phyloP scores from a whole-genome alignment of 2,888 invertebrate species.

The Aspidapion aeneum region DNA sequence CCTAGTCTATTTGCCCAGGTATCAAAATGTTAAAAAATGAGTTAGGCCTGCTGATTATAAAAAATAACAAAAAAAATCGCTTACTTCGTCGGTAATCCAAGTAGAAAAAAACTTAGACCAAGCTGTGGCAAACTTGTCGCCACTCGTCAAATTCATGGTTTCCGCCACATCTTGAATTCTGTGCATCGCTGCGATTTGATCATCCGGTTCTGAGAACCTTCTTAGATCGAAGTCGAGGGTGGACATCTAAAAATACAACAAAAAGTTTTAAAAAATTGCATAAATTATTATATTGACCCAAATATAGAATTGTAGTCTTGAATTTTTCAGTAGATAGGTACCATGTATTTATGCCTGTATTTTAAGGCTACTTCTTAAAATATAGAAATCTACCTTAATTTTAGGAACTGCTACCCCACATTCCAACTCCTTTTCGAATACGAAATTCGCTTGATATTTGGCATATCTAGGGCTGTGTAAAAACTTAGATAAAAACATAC shows the following conservation, averaged over 20 bases:
- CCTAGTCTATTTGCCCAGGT: too few relatives aligned
- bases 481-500: constrained; percentile 63
- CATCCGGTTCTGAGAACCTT: constrained; percentile 57
- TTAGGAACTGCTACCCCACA: constrained; percentile 61
- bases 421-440: constrained; percentile 55
- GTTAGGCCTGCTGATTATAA: too few relatives aligned
- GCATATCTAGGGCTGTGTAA: constrained; percentile 66
- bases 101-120: constrained; percentile 71
- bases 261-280: too few relatives aligned
- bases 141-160: constrained; percentile 56
- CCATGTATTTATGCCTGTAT: too few relatives aligned
- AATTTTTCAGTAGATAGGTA: too few relatives aligned
- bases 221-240: constrained; percentile 62
- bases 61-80: too few relatives aligned
- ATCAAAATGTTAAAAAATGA: too few relatives aligned
- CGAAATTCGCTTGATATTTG: constrained; percentile 64
- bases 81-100: constrained; percentile 74
- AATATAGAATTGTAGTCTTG: too few relatives aligned
- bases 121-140: constrained; percentile 60
- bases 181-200: constrained; percentile 75
- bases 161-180: constrained; percentile 55
- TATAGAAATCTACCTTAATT: constrained; percentile 54
- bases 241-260: constrained; percentile 48
- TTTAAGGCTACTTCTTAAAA: too few relatives aligned
- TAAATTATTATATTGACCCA: too few relatives aligned